These are phyloP conservation scores for Crax fasciolata DNA, from an alignment of 2,797 vertebrate genomes.

Conservation along the genomic window DNA sequence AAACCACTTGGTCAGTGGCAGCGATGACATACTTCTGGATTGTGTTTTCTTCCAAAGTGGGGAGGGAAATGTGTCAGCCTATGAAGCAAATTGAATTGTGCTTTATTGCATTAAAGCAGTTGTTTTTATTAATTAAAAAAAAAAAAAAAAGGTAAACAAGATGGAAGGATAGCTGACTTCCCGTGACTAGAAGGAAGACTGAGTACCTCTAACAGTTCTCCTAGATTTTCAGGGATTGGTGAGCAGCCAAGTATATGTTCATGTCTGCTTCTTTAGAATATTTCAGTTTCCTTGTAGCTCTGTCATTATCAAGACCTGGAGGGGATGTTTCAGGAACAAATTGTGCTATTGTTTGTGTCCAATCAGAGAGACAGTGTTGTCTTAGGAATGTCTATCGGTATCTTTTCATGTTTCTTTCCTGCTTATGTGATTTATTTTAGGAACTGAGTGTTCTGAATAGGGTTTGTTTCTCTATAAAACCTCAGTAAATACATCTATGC, in stretches of 20 bases:
- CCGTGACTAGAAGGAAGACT: background rate
- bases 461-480: slow-evolving; percentile 2
- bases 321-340: background rate
- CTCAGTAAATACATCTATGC: slow-evolving; percentile 6
- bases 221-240: background rate
- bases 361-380: background rate
- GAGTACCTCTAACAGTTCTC: background rate
- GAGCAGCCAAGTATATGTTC: background rate
- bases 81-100: background rate
- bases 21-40: background rate
- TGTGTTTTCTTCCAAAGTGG: background rate
- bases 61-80: background rate
- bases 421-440: slow-evolving; percentile 11
- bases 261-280: background rate
- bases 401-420: slow-evolving; percentile 12
- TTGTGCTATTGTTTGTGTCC: background rate
- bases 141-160: background rate
- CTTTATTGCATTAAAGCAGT: background rate
- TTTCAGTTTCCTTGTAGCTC: background rate
- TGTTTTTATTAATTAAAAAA: background rate
- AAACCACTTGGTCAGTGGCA: background rate
- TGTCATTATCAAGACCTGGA: background rate
- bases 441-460: background rate
- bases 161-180: background rate
- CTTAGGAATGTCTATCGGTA: background rate